Conservation (phyloP, 2,113 vertebrate species). For the Acanthisitta chloris region DNA sequence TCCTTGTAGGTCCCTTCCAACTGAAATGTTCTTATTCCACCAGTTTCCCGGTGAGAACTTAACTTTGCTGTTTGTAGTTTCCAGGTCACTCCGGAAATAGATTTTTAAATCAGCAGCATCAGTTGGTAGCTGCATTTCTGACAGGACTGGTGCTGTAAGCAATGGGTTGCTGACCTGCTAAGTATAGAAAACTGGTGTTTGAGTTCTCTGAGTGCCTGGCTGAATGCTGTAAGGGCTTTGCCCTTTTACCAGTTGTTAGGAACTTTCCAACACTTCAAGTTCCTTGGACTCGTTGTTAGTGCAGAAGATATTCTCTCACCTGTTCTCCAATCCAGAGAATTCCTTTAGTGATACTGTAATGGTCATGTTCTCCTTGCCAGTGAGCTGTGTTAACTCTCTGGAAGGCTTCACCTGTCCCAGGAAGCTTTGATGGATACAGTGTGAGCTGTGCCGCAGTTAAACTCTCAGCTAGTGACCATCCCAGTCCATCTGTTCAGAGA, state of each 20-base stretch:
- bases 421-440: neutral
- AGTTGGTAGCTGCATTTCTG: neutral
- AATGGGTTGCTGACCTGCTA: neutral
- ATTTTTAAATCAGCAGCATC: neutral
- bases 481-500: neutral
- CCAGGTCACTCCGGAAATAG: neutral
- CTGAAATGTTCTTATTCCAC: neutral
- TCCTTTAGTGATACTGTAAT: neutral
- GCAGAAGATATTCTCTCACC: neutral
- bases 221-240: neutral
- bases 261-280: neutral
- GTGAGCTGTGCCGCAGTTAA: neutral
- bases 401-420: neutral
- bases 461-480: accelerated
- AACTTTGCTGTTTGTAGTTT: neutral
- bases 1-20: neutral
- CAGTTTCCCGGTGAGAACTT: neutral
- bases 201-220: neutral
- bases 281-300: neutral
- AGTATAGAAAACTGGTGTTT: neutral
- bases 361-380: neutral
- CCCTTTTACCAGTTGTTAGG: neutral
- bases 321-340: neutral
- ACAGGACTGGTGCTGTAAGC: neutral
- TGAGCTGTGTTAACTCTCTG: neutral